These are phyloP conservation scores for Dryobotodes eremita DNA, from an alignment of 2,888 invertebrate genomes.

Conservation along the genomic window DNA sequence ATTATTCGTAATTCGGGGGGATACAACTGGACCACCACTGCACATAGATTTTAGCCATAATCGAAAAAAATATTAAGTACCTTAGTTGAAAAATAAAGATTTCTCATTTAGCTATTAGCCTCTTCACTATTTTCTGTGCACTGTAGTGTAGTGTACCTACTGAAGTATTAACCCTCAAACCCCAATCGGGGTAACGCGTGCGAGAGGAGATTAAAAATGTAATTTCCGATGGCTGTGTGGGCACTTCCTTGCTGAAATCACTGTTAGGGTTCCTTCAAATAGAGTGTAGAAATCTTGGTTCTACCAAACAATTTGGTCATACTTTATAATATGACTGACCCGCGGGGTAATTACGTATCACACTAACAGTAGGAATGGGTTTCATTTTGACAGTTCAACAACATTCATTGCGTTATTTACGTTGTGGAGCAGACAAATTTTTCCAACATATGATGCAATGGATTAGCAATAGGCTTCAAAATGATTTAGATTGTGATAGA, in stretches of 20 bases:
- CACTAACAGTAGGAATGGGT: too few species aligned
- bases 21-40: neutral
- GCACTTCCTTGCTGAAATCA: slow-evolving; percentile 71
- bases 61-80: neutral
- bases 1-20: neutral
- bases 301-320: neutral
- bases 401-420: too few species aligned
- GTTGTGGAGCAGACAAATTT: too few species aligned
- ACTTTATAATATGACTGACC: neutral
- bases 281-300: neutral
- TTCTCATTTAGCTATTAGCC: neutral
- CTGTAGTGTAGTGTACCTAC: slow-evolving; percentile 22
- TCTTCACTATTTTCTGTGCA: too few species aligned
- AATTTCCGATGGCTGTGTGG: slow-evolving; percentile 77
- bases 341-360: too few species aligned
- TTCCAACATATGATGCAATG: too few species aligned
- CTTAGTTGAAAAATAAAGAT: neutral
- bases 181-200: slow-evolving; percentile 68
- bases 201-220: slow-evolving; percentile 78
- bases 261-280: slow-evolving; percentile 36
- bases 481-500: too few species aligned
- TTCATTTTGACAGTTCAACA: too few species aligned
- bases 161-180: slow-evolving; percentile 46
- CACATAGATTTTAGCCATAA: neutral
- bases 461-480: too few species aligned